Percentiles rank a stretch among this genome's conserved stretches.
These are phyloP conservation scores for Gymnarchus niloticus DNA, from an alignment of 2,113 vertebrate species.

Conservation along the genomic window DNA sequence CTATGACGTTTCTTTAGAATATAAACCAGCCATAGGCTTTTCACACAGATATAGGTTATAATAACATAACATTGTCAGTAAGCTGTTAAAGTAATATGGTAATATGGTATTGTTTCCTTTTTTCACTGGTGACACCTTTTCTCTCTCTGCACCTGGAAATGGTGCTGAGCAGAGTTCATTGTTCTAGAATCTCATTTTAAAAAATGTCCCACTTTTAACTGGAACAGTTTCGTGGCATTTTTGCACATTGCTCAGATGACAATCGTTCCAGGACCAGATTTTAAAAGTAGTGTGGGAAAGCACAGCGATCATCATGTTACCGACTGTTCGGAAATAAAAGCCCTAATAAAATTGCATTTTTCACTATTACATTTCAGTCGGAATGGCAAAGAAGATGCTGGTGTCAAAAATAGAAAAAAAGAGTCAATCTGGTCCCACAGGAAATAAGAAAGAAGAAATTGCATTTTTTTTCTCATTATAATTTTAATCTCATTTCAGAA, in stretches of 20 bases:
- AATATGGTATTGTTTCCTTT: not conserved
- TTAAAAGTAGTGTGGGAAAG: not conserved
- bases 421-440: not conserved
- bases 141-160: not conserved
- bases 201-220: not conserved
- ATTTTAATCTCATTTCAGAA: conserved; percentile 5
- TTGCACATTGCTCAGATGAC: not conserved
- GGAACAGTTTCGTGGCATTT: not conserved
- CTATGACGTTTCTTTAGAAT: not conserved
- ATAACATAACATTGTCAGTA: not conserved
- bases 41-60: not conserved
- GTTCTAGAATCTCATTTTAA: not conserved
- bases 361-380: not conserved
- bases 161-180: not conserved
- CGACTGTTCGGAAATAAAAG: not conserved
- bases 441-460: not conserved
- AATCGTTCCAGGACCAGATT: not conserved
- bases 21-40: not conserved
- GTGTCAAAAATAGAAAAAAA: conserved; percentile 16
- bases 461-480: not conserved
- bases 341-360: not conserved
- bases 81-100: not conserved
- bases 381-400: not conserved
- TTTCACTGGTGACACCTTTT: not conserved
- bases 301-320: not conserved